Base-by-base conservation (phyloP, 2,888 invertebrate species). In the Rhodophaea formosa region DNA sequence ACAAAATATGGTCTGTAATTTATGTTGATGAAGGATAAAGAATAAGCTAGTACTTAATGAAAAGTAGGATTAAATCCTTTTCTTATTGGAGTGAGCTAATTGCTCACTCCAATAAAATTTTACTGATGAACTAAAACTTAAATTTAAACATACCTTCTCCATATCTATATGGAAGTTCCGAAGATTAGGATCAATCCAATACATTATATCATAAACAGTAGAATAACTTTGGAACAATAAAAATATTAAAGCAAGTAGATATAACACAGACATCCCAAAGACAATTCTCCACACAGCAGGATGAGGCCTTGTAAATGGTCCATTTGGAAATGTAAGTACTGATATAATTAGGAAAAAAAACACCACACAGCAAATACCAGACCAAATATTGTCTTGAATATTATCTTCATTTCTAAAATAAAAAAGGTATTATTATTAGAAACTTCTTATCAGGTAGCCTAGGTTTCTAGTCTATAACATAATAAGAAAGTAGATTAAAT, bases 261-360 rank as follows among this genome's bases (percentile, higher is more conserved):
- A 98, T n/a, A 98, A 89, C 10, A 97, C 97, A 61, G 97, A 97
- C 80, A 96, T 93, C 54, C 97, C 97, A 91, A 99, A 99, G 7
- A 99, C 96, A 81, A 99, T 96, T 72, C 99, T 93, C 99, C 99
- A 99, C 52, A 99, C 92, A 12, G 97, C 98, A 47, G 99, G 99
- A 93, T 99, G 99, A 2, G 99, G 99, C 69, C 99, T 91, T 46
- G 98, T 99, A 82, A 99, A 99, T 46, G 99, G 99, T 63, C 99
- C 99, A 94, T 99, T 99, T 45, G 99, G 99, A 88, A 99, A 99
- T 67, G 99, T 98, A 77, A 99, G 92, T 55, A 98, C 96, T 62
- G 98, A 98, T 79, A 99, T 94, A 69, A 99, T 97, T 60, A 99
- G 93, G 83, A 99, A 99, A 91, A 99, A 98, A 89, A 98, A 98